Base-by-base conservation (phyloP, 2,888 invertebrate genomes). In the Drosophila formosana region DNA sequence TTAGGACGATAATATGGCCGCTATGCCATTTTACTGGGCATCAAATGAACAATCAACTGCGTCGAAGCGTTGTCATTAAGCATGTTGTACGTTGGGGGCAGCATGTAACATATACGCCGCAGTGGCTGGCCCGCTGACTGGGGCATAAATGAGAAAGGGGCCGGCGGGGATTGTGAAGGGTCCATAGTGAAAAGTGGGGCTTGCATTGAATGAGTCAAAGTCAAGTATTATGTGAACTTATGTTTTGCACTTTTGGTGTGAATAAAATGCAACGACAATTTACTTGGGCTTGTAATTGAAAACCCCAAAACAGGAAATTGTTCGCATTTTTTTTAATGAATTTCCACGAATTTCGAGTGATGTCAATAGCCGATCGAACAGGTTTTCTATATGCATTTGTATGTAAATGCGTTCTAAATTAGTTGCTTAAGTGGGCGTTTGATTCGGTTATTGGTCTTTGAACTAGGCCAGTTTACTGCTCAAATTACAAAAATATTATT, bases 241-340 rank as follows among this genome's bases (percentile, higher is more conserved):
- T 67, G 57, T 67, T 73, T 30, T 49, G 13, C 41, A 26, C 9
- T 52, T 61, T 57, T 85, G 87, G 87, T 83, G 82, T 82, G 82
- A 82, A 86, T 18, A 78, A 82, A 80, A 53, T 75, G 49, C 43
- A 66, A 58, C 18, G 26, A 68, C 46, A 65, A 71, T 70, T 75
- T 73, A 64, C 49, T 60, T 7, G 50, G 28, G 39, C 30, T 66
- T 71, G 82, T 72, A 86, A 82, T 53, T 70, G 75, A 65, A 82
- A 75, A 75, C 77, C 81, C 51, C 57, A 34, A 57, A 81, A 82
- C 82, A 81, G 82, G 82, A 82, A 82, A 82, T 82, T 86, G 77
- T 83, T 75, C 71, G 83, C 72, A 86, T 82, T 69, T 50, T 56
- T 37, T 28, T 32, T n/a, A 7, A 28, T 23, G 34, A 32, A 68